Evolutionary conservation across 2,888 invertebrate species (phyloP).

Genomic region (Andrena bucephala): DNA sequence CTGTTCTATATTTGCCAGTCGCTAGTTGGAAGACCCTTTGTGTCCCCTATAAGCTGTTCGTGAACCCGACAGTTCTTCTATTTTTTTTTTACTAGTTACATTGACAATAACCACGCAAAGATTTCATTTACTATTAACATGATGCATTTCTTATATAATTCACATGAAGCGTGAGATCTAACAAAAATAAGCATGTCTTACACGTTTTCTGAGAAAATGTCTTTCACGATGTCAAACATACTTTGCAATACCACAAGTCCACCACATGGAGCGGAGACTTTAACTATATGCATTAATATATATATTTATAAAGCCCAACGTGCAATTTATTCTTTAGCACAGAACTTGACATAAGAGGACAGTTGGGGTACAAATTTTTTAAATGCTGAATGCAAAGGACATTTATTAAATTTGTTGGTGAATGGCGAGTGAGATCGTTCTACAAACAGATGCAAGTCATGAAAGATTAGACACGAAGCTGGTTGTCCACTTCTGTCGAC

Average conservation of each 20-base stretch:
- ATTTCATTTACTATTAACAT: constrained; percentile 66
- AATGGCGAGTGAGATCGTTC: constrained; percentile 45
- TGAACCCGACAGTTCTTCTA: constrained; percentile 53
- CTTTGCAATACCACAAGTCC: constrained; percentile 34
- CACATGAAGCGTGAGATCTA: constrained; percentile 73
- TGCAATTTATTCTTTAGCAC: constrained; percentile 42
- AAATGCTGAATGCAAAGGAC: constrained; percentile 33
- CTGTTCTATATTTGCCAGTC: constrained; percentile 79
- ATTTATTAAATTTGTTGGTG: constrained; percentile 22
- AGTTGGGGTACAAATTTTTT: constrained; percentile 40
- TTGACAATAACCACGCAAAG: constrained; percentile 66
- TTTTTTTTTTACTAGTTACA: constrained; percentile 59
- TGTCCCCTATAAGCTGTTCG: constrained; percentile 61
- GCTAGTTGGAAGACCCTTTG: constrained; percentile 73
- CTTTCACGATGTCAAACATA: constrained; percentile 33
- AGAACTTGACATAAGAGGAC: constrained; percentile 59
- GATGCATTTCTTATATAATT: constrained; percentile 66
- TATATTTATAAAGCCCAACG: constrained; percentile 20
- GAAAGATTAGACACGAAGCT: constrained; percentile 49
- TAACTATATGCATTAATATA: constrained; percentile 62
- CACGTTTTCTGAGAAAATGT: constrained; percentile 53
- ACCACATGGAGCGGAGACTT: constrained; percentile 44
- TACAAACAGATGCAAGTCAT: constrained; percentile 34
- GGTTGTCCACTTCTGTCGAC: constrained; percentile 71
- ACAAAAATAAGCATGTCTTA: constrained; percentile 75